phyloP scores from a whole-genome alignment of 37 sponge, comb jelly and placozoan genomes.

The Chondrilla cf. caribensis region DNA sequence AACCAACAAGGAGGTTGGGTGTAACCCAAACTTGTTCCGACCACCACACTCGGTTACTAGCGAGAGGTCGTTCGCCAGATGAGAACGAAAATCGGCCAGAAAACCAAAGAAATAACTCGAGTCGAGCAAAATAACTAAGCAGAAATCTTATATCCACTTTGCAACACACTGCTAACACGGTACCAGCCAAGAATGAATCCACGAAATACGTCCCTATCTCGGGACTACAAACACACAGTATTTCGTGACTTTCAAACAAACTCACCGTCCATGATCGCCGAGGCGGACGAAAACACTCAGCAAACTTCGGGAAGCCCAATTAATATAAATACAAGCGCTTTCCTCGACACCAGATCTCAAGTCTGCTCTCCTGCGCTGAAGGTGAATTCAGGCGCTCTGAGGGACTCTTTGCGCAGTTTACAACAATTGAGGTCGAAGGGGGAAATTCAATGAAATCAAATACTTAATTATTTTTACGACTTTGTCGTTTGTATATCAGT shows the following conservation, averaged over 20 bases:
- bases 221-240: no score
- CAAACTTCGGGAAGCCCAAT: no score
- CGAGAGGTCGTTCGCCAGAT: no score
- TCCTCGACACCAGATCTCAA: not conserved
- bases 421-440: not conserved
- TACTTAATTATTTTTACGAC: constrained; percentile 28
- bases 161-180: no score
- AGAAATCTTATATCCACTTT: no score
- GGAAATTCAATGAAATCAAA: constrained; percentile 15
- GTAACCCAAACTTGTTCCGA: not conserved
- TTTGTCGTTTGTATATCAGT: constrained; percentile 25
- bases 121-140: not conserved
- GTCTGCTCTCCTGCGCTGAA: not conserved
- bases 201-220: no score
- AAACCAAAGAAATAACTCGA: not conserved
- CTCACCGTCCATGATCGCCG: constrained; percentile 3
- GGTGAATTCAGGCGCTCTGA: not conserved
- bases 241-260: not conserved
- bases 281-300: no score
- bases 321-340: not conserved
- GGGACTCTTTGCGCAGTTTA: not conserved
- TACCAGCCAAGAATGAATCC: no score
- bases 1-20: no score
- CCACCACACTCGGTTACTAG: not conserved
- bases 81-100: not conserved